Conservation (phyloP, 2,888 invertebrate genomes). For the Pseudanteris insignis region DNA sequence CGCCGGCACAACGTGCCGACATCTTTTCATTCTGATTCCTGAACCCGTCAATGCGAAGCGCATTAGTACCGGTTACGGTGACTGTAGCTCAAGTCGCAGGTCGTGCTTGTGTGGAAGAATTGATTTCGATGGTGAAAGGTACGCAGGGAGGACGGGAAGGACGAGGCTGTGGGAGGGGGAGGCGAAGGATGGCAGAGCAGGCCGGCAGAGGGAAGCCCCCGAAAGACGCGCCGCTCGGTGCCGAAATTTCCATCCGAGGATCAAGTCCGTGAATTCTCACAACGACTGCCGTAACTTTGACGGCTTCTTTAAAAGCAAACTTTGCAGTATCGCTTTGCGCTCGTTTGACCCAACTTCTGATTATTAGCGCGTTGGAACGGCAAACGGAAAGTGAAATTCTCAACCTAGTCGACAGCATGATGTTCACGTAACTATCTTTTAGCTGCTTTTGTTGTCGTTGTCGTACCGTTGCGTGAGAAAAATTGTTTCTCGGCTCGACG, state of each 20-base stretch:
- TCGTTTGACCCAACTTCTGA: constrained; percentile 16
- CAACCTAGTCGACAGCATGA: not conserved
- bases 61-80: constrained; percentile 33
- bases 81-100: constrained; percentile 32
- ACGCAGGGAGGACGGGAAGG: no score
- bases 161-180: no score
- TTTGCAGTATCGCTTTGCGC: constrained; percentile 12
- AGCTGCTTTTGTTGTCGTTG: no score
- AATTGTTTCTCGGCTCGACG: no score
- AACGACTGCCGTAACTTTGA: constrained; percentile 16
- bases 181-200: no score
- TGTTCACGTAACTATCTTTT: no score
- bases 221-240: constrained; percentile 16
- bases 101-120: constrained; percentile 35
- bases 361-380: constrained; percentile 10
- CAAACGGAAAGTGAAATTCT: not conserved
- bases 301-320: constrained; percentile 28
- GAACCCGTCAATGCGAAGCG: constrained; percentile 27
- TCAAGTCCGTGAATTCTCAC: constrained; percentile 21
- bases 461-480: no score
- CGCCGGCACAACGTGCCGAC: no score
- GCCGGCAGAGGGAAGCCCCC: constrained; percentile 13
- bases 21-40: no score
- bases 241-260: constrained; percentile 24
- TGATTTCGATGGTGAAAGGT: constrained; percentile 33